Percentiles rank a stretch among this genome's conserved stretches.
These are phyloP conservation scores for Lasius fuliginosus DNA, from an alignment of 2,888 invertebrate species.

Conservation along the genomic window DNA sequence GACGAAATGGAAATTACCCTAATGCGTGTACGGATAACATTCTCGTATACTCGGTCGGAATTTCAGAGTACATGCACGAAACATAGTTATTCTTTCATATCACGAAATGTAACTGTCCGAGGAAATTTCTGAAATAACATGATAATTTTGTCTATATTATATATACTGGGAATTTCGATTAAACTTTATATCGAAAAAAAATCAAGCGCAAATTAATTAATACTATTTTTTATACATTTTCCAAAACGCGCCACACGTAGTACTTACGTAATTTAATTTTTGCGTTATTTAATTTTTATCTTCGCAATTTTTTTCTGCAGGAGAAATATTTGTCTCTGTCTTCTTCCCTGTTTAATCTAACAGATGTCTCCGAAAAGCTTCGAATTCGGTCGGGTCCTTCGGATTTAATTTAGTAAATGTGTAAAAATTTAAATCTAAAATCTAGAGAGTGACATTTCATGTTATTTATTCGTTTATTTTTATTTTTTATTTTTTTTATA, in stretches of 20 bases:
- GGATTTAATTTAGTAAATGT: constrained; percentile 31
- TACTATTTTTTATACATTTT: neutral
- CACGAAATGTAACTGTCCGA: neutral
- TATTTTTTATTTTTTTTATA: no score
- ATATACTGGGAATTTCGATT: neutral
- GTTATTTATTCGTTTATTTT: no score
- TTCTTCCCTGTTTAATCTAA: constrained; percentile 13
- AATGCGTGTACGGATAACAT: constrained; percentile 33
- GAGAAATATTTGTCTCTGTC: neutral
- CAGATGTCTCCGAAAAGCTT: neutral
- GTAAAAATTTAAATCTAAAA: neutral
- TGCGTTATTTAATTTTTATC: constrained; percentile 1
- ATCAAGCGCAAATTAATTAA: constrained; percentile 1
- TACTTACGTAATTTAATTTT: constrained; percentile 20
- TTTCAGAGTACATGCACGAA: constrained; percentile 18
- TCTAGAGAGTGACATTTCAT: neutral
- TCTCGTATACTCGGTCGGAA: constrained; percentile 36
- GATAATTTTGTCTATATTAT: neutral
- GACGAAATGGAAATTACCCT: constrained; percentile 46
- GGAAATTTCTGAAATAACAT: constrained; percentile 1
- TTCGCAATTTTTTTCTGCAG: neutral
- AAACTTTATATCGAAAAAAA: neutral
- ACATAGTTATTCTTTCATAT: constrained; percentile 29
- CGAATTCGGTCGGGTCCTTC: neutral
- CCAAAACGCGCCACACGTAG: neutral